Evolutionary conservation across 1,140 invertebrate genomes (phyloP), one percentile per base, ranked within the genome.

Genomic region (Calephelis nemesis): DNA sequence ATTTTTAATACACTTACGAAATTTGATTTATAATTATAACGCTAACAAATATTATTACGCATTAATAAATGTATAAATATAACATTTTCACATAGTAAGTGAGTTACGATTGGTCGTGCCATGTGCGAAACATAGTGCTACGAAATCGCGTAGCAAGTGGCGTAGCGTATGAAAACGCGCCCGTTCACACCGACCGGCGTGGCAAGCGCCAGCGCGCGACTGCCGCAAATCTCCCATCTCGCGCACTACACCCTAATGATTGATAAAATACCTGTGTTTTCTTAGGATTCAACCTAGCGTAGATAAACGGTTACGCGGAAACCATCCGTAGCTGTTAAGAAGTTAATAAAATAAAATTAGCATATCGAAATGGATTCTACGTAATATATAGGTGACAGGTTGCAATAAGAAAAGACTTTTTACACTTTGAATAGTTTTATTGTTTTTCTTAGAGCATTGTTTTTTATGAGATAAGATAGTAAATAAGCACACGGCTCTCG

Each of bases 251-350:
- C 75, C 80, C 82, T 87, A 90, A 90, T 90, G 84, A 88, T 88
- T 90, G 84, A 90, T 81, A 86, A 88, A 90, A 87, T 86, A 86
- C 87, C 84, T 90, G 82, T 87, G 78, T 86, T 84, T 88, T 90
- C 81, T 85, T 84, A 74, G 60, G 69, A 64, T 73, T 65, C 65
- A 76, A 71, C 62, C 47, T 50, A 42, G 30, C 49, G 12, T 52
- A 54, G 40, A 40, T 65, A 54, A 15, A 50, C 39, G 30, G 48
- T 5, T 13, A 47, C 11, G 30, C 47, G 40, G 13, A 66, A 54
- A 58, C 40, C 11, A 11, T 66, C 19, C 45, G 45, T 30, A 15
- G 40, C 39, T 12, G 15, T 65, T 50, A 50, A 10, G 48, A 52
- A 11, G 47, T 65, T 64, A 49, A 48, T 50, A 11, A 42, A 65